These are phyloP conservation scores for Callyntrura sp. DNA, from an alignment of 2,888 invertebrate species.

Conservation along the genomic window DNA sequence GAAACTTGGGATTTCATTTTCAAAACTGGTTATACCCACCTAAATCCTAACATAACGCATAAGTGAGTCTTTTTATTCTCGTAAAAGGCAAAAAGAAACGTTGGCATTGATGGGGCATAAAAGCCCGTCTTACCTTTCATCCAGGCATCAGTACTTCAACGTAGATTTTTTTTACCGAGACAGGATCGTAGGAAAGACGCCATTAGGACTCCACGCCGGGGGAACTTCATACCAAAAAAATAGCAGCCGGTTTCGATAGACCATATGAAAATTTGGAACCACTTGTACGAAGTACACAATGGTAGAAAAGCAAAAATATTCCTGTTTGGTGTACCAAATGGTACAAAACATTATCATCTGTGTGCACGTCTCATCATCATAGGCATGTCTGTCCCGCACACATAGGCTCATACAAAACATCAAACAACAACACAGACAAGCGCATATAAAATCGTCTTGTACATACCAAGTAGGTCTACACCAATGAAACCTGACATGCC, in stretches of 20 bases:
- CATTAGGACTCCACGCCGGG: too few relatives aligned
- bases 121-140: neutral
- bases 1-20: too few relatives aligned
- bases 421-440: constrained; percentile 65
- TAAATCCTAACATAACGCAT: neutral
- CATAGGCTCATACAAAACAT: constrained; percentile 49
- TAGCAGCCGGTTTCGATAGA: neutral
- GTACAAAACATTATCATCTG: constrained; percentile 26
- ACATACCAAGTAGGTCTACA: neutral
- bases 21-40: too few relatives aligned
- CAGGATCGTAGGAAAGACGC: too few relatives aligned
- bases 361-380: too few relatives aligned
- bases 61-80: constrained; percentile 8
- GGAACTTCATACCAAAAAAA: too few relatives aligned
- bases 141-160: neutral
- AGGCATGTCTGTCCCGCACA: too few relatives aligned
- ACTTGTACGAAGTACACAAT: neutral
- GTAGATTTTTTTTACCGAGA: neutral
- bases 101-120: constrained; percentile 23
- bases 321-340: neutral
- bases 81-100: neutral
- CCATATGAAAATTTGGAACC: neutral
- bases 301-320: neutral
- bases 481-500: constrained; percentile 34
- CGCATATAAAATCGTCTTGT: too few relatives aligned